These are phyloP conservation scores for Athalia circularis DNA, from an alignment of 2,888 invertebrate genomes.

Conservation along the genomic window DNA sequence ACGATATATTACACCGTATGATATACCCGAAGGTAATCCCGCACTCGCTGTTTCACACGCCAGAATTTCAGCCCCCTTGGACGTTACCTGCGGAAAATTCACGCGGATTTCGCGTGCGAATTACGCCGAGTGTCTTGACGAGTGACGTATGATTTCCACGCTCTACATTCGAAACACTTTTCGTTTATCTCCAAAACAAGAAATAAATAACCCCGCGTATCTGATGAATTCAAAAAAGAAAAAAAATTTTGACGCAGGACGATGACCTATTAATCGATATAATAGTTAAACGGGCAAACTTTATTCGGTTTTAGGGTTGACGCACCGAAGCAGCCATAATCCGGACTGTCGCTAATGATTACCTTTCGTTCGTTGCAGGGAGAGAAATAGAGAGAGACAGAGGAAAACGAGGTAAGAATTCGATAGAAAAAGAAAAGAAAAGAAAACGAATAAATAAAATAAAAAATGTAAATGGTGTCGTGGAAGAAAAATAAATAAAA, in stretches of 20 bases:
- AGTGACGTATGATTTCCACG: slow-evolving; percentile 33
- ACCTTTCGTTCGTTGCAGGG: not conserved
- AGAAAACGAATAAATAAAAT: too few species aligned
- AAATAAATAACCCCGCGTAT: too few species aligned
- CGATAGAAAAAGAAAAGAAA: too few species aligned
- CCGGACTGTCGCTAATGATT: slow-evolving; percentile 21
- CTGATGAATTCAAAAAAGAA: too few species aligned
- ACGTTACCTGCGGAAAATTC: not conserved
- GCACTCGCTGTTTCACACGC: slow-evolving; percentile 46
- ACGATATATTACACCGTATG: slow-evolving; percentile 37
- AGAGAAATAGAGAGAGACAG: not conserved
- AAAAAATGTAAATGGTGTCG: too few species aligned
- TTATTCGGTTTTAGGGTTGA: too few species aligned
- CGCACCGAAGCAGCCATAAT: not conserved
- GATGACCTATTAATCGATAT: too few species aligned
- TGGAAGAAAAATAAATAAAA: not conserved
- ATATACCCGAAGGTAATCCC: slow-evolving; percentile 38
- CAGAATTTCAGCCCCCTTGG: slow-evolving; percentile 6
- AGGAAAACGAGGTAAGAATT: too few species aligned
- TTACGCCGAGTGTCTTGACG: slow-evolving; percentile 32
- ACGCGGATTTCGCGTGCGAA: slow-evolving; percentile 38
- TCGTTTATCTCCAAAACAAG: too few species aligned
- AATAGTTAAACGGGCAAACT: too few species aligned
- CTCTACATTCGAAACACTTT: not conserved
- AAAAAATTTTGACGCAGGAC: too few species aligned